Conservation (phyloP, 2,797 vertebrate species). For the Crenichthys baileyi region DNA sequence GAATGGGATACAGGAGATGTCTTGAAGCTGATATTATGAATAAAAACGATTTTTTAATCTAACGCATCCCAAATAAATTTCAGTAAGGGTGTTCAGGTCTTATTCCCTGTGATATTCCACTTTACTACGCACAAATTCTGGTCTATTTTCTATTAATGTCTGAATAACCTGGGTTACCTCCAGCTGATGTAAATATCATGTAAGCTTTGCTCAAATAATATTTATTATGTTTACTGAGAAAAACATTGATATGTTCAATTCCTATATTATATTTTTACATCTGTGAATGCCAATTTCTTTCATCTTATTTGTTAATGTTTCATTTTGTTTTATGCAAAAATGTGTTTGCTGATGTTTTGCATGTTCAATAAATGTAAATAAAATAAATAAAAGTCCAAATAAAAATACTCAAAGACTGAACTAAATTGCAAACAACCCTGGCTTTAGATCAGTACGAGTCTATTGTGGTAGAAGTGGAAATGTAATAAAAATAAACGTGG, state of each 20-base stretch:
- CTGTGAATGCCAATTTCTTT: neutral
- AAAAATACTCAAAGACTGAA: constrained; percentile 34
- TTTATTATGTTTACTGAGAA: neutral
- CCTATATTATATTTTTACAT: neutral
- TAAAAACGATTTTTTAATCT: neutral
- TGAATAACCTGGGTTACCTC: neutral
- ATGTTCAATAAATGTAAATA: neutral
- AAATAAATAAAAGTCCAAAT: neutral
- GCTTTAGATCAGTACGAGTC: constrained; percentile 11
- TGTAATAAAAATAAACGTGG: constrained; percentile 2
- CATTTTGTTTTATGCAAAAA: neutral
- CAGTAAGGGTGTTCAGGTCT: neutral
- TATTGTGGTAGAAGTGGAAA: neutral
- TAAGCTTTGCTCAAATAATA: neutral
- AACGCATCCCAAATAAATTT: neutral
- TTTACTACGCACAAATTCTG: neutral
- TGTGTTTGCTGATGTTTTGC: neutral
- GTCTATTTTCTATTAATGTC: neutral
- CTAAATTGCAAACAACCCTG: neutral
- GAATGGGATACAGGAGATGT: neutral
- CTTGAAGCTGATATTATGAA: neutral
- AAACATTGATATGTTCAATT: neutral
- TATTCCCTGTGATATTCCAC: neutral
- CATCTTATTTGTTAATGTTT: neutral
- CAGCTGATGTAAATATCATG: neutral